These are phyloP conservation scores for Nyctibius bracteatus DNA, from an alignment of 2,113 vertebrate genomes.

Conservation along the genomic window DNA sequence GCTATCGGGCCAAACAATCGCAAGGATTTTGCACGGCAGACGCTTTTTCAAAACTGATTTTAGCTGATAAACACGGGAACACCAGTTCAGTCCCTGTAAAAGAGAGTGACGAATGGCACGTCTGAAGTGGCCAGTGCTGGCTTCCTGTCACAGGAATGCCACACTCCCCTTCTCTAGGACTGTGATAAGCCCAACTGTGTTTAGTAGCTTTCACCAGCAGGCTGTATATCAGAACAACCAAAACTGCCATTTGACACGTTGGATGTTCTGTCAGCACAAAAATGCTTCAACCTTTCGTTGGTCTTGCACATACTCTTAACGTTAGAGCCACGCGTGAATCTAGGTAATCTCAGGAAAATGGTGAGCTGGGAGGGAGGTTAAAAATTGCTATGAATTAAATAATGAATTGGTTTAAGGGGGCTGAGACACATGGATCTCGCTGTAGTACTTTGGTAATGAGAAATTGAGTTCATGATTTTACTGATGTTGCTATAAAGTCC, in stretches of 20 bases:
- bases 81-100: not conserved
- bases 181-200: slow-evolving; percentile 52
- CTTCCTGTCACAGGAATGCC: slow-evolving; percentile 65
- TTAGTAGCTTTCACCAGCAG: slow-evolving; percentile 39
- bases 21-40: not conserved
- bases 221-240: not conserved
- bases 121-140: slow-evolving; percentile 26
- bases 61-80: not conserved
- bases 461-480: not conserved
- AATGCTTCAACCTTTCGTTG: not conserved
- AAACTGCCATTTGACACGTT: slow-evolving; percentile 48
- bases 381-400: not conserved
- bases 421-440: not conserved
- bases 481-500: slow-evolving; percentile 18
- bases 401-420: not conserved
- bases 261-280: slow-evolving; percentile 62
- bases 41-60: not conserved
- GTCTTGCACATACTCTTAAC: not conserved
- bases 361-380: not conserved
- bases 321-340: not conserved
- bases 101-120: slow-evolving; percentile 37
- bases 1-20: not conserved
- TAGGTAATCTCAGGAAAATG: not conserved
- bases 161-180: slow-evolving; percentile 35
- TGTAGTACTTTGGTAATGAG: not conserved